phyloP scores from a whole-genome alignment of 2,797 vertebrate genomes.

The Gallinago stenura region DNA sequence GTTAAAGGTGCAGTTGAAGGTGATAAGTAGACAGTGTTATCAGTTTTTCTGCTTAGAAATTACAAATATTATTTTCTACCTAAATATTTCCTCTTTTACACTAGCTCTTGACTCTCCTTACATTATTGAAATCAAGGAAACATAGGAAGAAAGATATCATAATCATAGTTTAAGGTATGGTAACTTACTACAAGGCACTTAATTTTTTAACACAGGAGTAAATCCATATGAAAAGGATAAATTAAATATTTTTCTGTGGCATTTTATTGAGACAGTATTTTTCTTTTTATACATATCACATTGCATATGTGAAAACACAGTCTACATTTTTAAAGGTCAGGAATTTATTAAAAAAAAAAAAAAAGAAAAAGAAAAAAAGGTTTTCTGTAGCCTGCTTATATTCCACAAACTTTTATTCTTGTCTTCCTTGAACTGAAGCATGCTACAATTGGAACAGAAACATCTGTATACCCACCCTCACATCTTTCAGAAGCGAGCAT shows the following conservation, averaged over 20 bases:
- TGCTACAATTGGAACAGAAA: neutral
- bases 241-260: neutral
- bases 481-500: neutral
- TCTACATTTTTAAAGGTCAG: neutral
- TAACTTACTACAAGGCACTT: neutral
- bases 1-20: neutral
- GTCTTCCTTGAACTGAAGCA: neutral
- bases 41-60: neutral
- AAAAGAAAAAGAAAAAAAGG: rapidly evolving
- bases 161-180: neutral
- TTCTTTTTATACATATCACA: neutral
- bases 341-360: neutral
- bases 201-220: neutral
- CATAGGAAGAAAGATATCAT: neutral
- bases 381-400: neutral
- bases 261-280: neutral
- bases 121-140: neutral
- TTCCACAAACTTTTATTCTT: neutral
- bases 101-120: neutral
- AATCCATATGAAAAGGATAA: neutral
- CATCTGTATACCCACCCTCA: neutral
- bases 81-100: neutral
- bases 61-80: neutral
- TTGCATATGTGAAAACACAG: neutral
- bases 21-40: neutral